A percentile compares a stretch with the other conserved stretches of the same genome.
Evolutionary conservation across 2,888 invertebrate genomes (phyloP).

Genomic region (Arge pagana): DNA sequence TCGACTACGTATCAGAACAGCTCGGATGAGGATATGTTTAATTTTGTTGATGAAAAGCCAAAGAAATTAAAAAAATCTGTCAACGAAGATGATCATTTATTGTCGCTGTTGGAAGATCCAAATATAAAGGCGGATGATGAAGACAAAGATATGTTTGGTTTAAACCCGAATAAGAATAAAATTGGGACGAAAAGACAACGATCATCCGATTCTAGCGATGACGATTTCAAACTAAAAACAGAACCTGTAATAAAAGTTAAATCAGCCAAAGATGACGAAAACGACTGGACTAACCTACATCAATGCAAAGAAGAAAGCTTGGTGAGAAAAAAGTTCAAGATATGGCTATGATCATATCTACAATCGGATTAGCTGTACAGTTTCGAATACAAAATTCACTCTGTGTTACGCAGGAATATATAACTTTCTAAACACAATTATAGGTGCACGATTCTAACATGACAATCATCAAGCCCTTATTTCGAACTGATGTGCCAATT

Average conservation of each 20-base stretch:
- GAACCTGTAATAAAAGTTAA: slow-evolving; percentile 11
- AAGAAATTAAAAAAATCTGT: background rate
- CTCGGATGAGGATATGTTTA: slow-evolving; percentile 2
- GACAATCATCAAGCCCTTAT: too few relatives aligned
- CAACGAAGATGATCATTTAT: background rate
- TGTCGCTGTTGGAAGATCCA: slow-evolving; percentile 6
- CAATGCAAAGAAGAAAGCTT: slow-evolving; percentile 7
- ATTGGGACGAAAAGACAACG: slow-evolving; percentile 1
- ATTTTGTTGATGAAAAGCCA: slow-evolving; percentile 4
- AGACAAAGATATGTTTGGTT: slow-evolving; percentile 10
- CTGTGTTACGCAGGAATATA: too few relatives aligned
- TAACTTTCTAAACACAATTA: background rate
- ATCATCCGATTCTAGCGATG: slow-evolving; percentile 5
- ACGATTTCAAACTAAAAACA: too few relatives aligned
- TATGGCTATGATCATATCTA: background rate
- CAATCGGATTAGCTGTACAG: background rate
- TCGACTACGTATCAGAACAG: background rate
- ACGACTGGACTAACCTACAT: background rate
- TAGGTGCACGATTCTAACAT: slow-evolving; percentile 13
- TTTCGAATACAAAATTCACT: background rate
- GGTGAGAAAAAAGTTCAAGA: too few relatives aligned
- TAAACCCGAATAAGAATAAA: background rate
- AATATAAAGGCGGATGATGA: background rate
- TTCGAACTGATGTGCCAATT: slow-evolving; percentile 15
- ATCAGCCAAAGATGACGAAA: background rate